Evolutionary conservation across 2,113 vertebrate species (phyloP), one percentile per base, ranked within the genome.

Genomic region (Mola mola): DNA sequence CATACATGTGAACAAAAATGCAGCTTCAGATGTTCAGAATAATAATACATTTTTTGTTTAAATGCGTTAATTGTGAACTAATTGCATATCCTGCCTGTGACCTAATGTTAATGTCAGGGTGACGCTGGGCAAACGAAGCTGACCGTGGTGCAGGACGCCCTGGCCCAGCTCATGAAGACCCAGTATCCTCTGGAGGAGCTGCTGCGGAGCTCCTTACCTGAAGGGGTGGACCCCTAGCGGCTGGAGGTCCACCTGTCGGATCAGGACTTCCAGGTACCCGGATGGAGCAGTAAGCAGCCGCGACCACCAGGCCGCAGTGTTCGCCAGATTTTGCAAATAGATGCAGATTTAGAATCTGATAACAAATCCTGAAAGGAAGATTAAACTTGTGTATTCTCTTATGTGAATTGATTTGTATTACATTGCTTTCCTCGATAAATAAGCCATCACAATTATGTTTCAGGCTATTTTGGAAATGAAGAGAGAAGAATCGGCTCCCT

Each of bases 61-160:
- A 3, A 11, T 11, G 10, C 31, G 3, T 33, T 7, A 6, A 5
- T 19, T 3, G n/a, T n/a, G n/a, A n/a, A n/a, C n/a, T n/a, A n/a
- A n/a, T 12, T 37, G 2, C 7, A 1, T 12, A 4, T 5, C 17
- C 20, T 16, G 11, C 34, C 37, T 31, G 26, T 44, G 13, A 8
- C 28, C 12, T 19, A 17, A 6, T 7, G 9, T 66, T 33, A 21
- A 38, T 36, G 36, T 12, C 69, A 90, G 85, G 76, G 76, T 8
- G 75, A 79, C 11, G 22, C 24, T 0, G 75, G 60, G 15, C 58
- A 37, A 24, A 80, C 63, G 48, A 91, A 90, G 84, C 89, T 93
- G 85, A 90, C 85, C 61, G 80, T 91, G 85, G 92, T 94, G 78
- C 87, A 90, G 86, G 92, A 94, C 63, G 88, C 89, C 60, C 78